phyloP scores from a whole-genome alignment of 64 coral and sea anemone genomes.

The Orbicella faveolata region DNA sequence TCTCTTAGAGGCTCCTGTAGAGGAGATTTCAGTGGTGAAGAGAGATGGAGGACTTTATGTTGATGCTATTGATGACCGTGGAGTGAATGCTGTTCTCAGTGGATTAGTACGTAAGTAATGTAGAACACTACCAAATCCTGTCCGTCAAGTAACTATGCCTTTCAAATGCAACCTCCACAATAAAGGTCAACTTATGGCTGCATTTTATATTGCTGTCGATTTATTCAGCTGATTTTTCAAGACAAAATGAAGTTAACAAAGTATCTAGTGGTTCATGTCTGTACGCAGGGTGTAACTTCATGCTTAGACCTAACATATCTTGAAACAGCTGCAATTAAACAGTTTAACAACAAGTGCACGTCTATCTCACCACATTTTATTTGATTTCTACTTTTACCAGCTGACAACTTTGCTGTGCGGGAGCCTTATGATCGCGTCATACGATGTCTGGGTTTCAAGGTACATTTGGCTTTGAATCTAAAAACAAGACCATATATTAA shows the following conservation, averaged over 20 bases:
- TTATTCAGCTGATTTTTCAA: too few species aligned
- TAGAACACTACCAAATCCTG: neutral
- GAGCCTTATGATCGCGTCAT: conserved; percentile 95
- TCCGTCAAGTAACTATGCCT: too few species aligned
- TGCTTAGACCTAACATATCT: too few species aligned
- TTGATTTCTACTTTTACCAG: conserved; percentile 52
- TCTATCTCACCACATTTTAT: neutral
- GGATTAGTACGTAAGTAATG: conserved; percentile 28
- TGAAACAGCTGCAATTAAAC: neutral
- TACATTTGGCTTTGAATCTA: neutral
- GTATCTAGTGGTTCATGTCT: too few species aligned
- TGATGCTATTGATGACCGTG: conserved; percentile 42
- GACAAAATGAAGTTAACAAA: too few species aligned
- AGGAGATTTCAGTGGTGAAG: conserved; percentile 66
- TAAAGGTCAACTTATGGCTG: too few species aligned
- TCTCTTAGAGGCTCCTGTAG: conserved; percentile 75
- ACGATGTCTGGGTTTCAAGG: conserved; percentile 92
- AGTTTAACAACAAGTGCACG: neutral
- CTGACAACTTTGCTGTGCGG: conserved; percentile 84
- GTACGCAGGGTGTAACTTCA: too few species aligned
- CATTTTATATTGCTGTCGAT: too few species aligned
- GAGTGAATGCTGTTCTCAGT: neutral
- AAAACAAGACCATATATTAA: neutral
- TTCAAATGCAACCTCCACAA: too few species aligned
- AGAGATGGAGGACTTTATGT: conserved; percentile 78